Evolutionary conservation across 1,140 invertebrate species (phyloP).

Genomic region (Ostrea edulis): DNA sequence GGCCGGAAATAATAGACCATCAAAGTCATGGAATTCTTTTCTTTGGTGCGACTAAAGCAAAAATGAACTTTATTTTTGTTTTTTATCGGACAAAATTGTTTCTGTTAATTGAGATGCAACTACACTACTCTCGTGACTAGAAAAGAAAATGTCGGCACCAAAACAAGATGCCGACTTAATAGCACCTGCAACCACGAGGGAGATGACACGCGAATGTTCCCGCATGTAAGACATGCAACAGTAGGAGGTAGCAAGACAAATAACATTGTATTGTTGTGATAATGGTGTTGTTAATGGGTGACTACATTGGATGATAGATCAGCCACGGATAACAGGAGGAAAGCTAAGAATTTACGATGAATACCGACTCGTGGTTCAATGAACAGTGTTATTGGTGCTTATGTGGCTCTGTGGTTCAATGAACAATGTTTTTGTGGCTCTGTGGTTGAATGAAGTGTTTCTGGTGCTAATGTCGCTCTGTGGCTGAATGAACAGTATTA

Average conservation of each 20-base stretch:
- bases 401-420: too few species aligned
- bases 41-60: neutral
- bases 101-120: neutral
- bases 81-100: neutral
- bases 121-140: neutral
- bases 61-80: neutral
- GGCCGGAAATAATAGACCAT: neutral
- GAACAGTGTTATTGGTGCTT: too few species aligned
- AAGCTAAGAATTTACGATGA: too few species aligned
- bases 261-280: neutral
- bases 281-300: neutral
- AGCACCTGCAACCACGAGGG: neutral
- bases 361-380: too few species aligned
- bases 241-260: neutral
- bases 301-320: neutral
- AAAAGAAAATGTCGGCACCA: neutral
- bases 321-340: neutral
- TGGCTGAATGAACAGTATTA: too few species aligned
- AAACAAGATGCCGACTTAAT: neutral
- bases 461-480: too few species aligned
- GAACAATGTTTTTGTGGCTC: too few species aligned
- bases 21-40: neutral
- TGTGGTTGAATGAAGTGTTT: too few species aligned
- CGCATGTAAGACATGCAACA: neutral
- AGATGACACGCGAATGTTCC: neutral